These are phyloP conservation scores for Tamandua tetradactyla DNA, from an alignment of 2,797 vertebrate genomes.

Conservation along the genomic window DNA sequence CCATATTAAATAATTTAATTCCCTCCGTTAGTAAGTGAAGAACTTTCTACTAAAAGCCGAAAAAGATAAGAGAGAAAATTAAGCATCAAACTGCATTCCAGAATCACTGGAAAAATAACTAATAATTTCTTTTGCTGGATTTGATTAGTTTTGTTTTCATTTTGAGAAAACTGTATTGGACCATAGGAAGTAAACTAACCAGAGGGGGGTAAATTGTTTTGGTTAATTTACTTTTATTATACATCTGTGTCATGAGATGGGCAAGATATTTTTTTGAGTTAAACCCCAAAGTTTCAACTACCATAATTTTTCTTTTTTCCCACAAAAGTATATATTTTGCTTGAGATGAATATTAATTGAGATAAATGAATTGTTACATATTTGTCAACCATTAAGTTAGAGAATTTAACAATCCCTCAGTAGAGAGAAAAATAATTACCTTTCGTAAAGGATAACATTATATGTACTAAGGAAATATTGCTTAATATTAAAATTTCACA, in stretches of 20 bases:
- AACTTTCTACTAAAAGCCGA: neutral
- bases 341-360: constrained; percentile 40
- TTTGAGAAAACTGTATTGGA: neutral
- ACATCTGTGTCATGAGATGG: neutral
- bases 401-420: neutral
- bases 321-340: neutral
- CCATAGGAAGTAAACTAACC: neutral
- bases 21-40: neutral
- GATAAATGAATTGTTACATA: neutral
- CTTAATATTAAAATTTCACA: neutral
- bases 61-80: neutral
- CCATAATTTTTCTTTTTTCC: neutral
- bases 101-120: neutral
- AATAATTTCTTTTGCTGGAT: neutral
- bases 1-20: neutral
- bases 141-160: neutral
- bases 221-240: neutral
- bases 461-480: neutral
- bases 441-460: neutral
- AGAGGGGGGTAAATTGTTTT: neutral
- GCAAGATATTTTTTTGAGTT: neutral
- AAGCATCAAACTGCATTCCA: neutral
- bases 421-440: neutral
- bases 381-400: neutral
- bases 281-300: neutral